Evolutionary conservation across 2,888 invertebrate genomes (phyloP), one percentile per base, ranked within the genome.

Genomic region (Hypomecis punctinalis): DNA sequence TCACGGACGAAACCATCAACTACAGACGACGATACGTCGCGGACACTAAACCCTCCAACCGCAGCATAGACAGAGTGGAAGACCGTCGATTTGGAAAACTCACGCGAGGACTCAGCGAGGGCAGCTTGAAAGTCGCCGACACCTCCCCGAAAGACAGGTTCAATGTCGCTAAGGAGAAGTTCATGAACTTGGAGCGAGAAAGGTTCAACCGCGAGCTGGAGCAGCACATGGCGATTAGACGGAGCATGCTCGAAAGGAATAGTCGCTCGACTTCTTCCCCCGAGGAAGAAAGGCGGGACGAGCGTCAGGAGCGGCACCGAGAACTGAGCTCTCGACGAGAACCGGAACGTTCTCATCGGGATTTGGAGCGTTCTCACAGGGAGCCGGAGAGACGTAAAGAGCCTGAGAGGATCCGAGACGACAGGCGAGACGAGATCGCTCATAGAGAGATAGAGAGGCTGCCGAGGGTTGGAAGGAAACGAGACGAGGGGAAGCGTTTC

Each of bases 101-200:
- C 4, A 90, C 90, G 36, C 76, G 92, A 67, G 85, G 93, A 68
- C 77, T 90, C 76, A 83, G 93, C 85, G 85, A 94, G 85, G 80
- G 94, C 71, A 88, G 93, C 80, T 74, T 91, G 54, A 92, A 93
- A 72, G 54, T 90, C 13, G 83, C 89, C 0, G 88, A 93, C 74
- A 77, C 86, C 53, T 94, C 96, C 1, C 97, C 97, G 0, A 95
- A 96, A 73, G 97, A 97, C 77, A 94, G 97, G 64, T 97, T 97
- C 88, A 96, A 96, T 76, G 97, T 97, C 76, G 97, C 97, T 51
- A 97, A 97, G 85, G 97, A 97, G 79, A 97, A 97, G 87, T 97
- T 97, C 82, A 94, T 96, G 84, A 95, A 96, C 69, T 94, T 97
- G 86, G 97, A 97, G 81, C 93, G 96, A 67, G 96, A 96, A 75